Evolutionary conservation across 2,113 vertebrate genomes (phyloP).

Genomic region (Hirundichthys speculiger): DNA sequence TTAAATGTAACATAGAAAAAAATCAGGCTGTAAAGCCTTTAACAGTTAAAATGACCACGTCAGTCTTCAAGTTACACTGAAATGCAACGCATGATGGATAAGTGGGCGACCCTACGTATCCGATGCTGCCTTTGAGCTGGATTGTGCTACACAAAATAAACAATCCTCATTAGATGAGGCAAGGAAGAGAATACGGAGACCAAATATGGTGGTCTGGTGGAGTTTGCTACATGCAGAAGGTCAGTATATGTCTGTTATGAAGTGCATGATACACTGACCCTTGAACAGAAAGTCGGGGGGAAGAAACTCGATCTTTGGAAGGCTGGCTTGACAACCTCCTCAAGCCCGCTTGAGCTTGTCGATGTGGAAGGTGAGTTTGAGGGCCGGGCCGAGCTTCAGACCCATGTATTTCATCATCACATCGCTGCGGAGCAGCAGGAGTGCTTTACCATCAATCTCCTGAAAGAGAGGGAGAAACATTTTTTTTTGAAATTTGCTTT

Average conservation of each 20-base stretch:
- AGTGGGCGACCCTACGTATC: slow-evolving; percentile 47
- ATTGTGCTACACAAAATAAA: slow-evolving; percentile 76
- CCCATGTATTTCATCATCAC: slow-evolving; percentile 99
- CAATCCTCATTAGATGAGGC: slow-evolving; percentile 62
- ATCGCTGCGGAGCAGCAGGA: slow-evolving; percentile 90
- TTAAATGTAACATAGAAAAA: slow-evolving; percentile 65
- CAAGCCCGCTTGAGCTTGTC: slow-evolving; percentile 95
- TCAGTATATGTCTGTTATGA: slow-evolving; percentile 50
- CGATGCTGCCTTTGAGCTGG: slow-evolving; percentile 66
- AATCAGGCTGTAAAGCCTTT: slow-evolving; percentile 62
- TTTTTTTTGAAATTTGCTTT: not conserved
- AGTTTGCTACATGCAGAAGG: slow-evolving; percentile 61
- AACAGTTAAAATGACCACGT: slow-evolving; percentile 57
- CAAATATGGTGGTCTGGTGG: slow-evolving; percentile 41
- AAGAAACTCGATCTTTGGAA: slow-evolving; percentile 56
- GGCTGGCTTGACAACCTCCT: slow-evolving; percentile 64
- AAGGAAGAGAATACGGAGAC: slow-evolving; percentile 27
- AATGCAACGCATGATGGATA: slow-evolving; percentile 54
- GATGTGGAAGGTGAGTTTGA: slow-evolving; percentile 97
- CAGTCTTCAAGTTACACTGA: slow-evolving; percentile 61
- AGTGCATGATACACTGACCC: slow-evolving; percentile 65
- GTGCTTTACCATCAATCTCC: slow-evolving; percentile 94
- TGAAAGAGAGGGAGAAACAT: slow-evolving; percentile 46
- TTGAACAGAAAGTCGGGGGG: slow-evolving; percentile 25
- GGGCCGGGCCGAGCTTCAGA: slow-evolving; percentile 94